Evolutionary conservation across 2,797 vertebrate species (phyloP).

Genomic region (Myotis planiceps): DNA sequence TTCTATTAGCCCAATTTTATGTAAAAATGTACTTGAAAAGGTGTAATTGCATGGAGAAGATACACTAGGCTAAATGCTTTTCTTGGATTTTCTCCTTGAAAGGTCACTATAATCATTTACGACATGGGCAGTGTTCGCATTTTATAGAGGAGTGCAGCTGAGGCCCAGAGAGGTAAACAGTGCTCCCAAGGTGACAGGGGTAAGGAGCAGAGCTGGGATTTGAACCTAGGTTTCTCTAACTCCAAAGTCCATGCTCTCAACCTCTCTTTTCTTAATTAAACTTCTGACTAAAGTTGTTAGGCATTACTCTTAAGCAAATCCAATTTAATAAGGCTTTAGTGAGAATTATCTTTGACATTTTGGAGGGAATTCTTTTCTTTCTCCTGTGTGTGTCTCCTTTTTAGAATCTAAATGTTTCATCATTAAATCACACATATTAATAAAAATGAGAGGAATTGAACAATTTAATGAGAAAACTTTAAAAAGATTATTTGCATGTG

Average conservation of each 20-base stretch:
- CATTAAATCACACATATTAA: slow-evolving; percentile 1
- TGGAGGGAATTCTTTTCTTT: neutral
- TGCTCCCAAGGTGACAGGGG: neutral
- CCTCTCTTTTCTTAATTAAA: neutral
- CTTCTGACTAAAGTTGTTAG: neutral
- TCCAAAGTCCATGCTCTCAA: neutral
- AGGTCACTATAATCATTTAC: neutral
- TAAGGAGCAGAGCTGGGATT: neutral
- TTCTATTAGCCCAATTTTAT: neutral
- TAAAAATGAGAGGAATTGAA: neutral
- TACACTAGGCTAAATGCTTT: neutral
- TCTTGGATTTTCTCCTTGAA: neutral
- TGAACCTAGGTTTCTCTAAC: neutral
- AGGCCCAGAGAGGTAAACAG: neutral
- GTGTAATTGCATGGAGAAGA: neutral
- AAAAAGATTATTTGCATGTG: neutral
- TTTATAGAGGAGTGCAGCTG: neutral
- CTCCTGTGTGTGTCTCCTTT: neutral
- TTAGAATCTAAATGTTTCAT: neutral
- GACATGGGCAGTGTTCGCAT: neutral
- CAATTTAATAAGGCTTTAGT: neutral
- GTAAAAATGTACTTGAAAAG: neutral
- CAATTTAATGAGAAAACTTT: neutral
- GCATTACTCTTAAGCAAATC: neutral
- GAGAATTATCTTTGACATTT: neutral